Percentiles rank a stretch among this genome's conserved stretches.
phyloP scores from a whole-genome alignment of 2,797 vertebrate genomes.

The Adrianichthys oophorus region DNA sequence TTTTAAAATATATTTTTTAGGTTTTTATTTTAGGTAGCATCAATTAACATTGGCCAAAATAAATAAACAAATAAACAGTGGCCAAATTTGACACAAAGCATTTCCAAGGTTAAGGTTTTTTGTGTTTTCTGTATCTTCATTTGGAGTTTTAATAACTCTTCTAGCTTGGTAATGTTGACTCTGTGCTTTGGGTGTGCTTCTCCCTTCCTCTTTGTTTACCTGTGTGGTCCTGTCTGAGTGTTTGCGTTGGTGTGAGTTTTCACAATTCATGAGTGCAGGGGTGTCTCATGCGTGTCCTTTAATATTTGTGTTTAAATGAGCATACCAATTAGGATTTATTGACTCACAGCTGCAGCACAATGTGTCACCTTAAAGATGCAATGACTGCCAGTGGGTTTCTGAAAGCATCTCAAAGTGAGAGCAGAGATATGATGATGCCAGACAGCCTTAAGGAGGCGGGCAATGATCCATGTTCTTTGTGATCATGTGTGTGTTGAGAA shows the following conservation, averaged over 20 bases:
- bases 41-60: no score
- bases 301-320: slow-evolving; percentile 35
- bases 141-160: no score
- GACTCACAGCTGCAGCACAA: slow-evolving; percentile 14
- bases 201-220: slow-evolving; percentile 11
- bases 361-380: slow-evolving; percentile 11
- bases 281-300: slow-evolving; percentile 24
- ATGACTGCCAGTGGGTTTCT: slow-evolving; percentile 47
- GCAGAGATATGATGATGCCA: slow-evolving; percentile 50
- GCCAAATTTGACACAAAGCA: no score
- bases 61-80: no score
- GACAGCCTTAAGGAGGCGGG: slow-evolving; percentile 42
- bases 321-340: slow-evolving; percentile 30
- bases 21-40: no score
- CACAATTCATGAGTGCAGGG: slow-evolving; percentile 11
- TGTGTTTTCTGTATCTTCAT: no score
- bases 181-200: slow-evolving; percentile 8
- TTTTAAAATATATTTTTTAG: no score
- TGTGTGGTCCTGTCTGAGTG: slow-evolving; percentile 30
- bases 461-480: slow-evolving; percentile 30
- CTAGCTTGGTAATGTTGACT: not conserved
- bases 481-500: slow-evolving; percentile 5
- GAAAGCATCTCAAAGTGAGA: slow-evolving; percentile 45
- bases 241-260: slow-evolving; percentile 22
- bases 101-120: no score